phyloP scores from a whole-genome alignment of 1,140 invertebrate genomes.

The Nilaparvata lugens region DNA sequence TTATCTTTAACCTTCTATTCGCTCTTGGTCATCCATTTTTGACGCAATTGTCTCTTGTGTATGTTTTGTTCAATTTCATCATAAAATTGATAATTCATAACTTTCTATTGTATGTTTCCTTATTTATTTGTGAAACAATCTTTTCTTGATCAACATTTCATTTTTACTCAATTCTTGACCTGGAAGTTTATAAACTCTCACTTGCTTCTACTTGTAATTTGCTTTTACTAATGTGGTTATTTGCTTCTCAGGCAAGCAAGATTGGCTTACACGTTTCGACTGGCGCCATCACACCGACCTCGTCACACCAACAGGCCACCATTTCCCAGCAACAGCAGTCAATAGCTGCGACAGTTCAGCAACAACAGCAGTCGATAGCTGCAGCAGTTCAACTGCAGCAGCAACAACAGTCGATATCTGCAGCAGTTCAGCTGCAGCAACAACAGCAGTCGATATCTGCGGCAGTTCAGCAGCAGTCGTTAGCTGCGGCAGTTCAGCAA shows the following conservation, averaged over 20 bases:
- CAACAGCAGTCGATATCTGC: neutral
- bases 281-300: neutral
- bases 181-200: no score
- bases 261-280: neutral
- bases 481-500: slow-evolving; percentile 32
- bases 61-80: no score
- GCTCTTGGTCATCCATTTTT: no score
- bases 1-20: no score
- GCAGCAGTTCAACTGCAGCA: slow-evolving; percentile 33
- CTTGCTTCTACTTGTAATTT: no score
- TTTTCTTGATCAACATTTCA: no score
- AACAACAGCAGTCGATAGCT: slow-evolving; percentile 34
- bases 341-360: slow-evolving; percentile 20
- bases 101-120: no score
- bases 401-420: slow-evolving; percentile 33
- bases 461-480: slow-evolving; percentile 32
- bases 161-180: no score
- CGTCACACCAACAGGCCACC: neutral
- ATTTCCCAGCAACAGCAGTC: no score
- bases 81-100: no score
- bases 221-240: neutral
- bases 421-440: slow-evolving; percentile 14
- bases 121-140: no score
- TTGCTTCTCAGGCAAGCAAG: neutral
- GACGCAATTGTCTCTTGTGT: no score